These are phyloP conservation scores for Symphodus melops DNA, from an alignment of 2,113 vertebrate species.

Conservation along the genomic window DNA sequence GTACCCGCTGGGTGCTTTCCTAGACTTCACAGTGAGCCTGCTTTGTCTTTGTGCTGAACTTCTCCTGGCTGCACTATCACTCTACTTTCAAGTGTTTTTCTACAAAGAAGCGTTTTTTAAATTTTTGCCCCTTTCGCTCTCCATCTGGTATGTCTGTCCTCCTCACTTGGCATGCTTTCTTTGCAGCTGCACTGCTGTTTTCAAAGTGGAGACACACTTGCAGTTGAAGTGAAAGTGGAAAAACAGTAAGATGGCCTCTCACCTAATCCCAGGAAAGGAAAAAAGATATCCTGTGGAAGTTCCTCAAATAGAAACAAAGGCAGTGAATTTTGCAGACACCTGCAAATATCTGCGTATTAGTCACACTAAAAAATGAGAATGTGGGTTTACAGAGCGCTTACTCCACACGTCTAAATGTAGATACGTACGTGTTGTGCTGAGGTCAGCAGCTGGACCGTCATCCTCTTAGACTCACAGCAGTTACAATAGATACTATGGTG, in stretches of 20 bases:
- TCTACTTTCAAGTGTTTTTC: neutral
- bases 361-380: constrained; percentile 14
- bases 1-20: neutral
- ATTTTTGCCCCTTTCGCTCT: neutral
- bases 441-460: neutral
- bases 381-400: neutral
- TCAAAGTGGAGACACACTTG: constrained; percentile 17
- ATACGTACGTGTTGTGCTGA: neutral
- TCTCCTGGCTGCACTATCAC: neutral
- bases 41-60: constrained; percentile 12
- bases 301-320: constrained; percentile 60
- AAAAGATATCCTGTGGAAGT: constrained; percentile 69
- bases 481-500: neutral
- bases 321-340: constrained; percentile 51
- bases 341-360: constrained; percentile 30
- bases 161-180: neutral
- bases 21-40: neutral
- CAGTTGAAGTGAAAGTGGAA: constrained; percentile 72
- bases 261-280: constrained; percentile 28
- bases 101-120: neutral
- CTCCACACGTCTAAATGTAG: neutral
- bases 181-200: constrained; percentile 54
- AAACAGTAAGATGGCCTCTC: constrained; percentile 63
- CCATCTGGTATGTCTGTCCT: constrained; percentile 3
- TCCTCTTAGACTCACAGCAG: neutral